phyloP scores from a whole-genome alignment of 2,113 vertebrate species.

The Excalfactoria chinensis region DNA sequence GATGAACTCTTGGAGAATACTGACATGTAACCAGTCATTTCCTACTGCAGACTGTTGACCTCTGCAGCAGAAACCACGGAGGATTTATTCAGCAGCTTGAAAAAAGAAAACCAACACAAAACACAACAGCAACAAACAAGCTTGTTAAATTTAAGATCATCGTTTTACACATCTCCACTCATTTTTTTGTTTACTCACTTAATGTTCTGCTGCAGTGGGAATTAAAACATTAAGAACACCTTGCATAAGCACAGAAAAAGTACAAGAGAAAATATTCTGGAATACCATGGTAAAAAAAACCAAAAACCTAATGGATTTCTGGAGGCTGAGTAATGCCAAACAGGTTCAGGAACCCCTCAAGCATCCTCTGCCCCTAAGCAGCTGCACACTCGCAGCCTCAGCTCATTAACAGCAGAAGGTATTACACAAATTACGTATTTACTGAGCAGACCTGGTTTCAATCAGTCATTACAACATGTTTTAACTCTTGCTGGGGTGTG shows the following conservation, averaged over 20 bases:
- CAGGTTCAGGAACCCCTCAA: background rate
- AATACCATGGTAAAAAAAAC: background rate
- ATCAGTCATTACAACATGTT: background rate
- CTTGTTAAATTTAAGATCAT: constrained; percentile 37
- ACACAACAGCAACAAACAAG: background rate
- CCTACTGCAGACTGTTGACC: constrained; percentile 49
- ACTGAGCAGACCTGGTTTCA: background rate
- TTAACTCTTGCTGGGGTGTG: background rate
- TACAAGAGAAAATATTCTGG: background rate
- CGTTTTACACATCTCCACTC: constrained; percentile 16
- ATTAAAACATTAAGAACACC: constrained; percentile 7
- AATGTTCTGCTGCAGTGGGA: background rate
- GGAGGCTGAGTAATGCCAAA: background rate
- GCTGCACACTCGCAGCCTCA: background rate
- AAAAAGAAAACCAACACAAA: background rate
- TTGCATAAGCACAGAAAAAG: background rate
- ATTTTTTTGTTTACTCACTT: constrained; percentile 13
- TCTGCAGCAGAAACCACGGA: constrained; percentile 32
- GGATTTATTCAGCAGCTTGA: constrained; percentile 44
- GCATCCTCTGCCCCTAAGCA: background rate
- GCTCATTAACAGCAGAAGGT: background rate
- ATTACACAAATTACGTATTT: background rate
- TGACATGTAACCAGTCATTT: constrained; percentile 71
- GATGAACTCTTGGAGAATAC: constrained; percentile 69
- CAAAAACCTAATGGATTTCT: background rate